phyloP scores from a whole-genome alignment of 2,113 vertebrate genomes.

The Naja naja region DNA sequence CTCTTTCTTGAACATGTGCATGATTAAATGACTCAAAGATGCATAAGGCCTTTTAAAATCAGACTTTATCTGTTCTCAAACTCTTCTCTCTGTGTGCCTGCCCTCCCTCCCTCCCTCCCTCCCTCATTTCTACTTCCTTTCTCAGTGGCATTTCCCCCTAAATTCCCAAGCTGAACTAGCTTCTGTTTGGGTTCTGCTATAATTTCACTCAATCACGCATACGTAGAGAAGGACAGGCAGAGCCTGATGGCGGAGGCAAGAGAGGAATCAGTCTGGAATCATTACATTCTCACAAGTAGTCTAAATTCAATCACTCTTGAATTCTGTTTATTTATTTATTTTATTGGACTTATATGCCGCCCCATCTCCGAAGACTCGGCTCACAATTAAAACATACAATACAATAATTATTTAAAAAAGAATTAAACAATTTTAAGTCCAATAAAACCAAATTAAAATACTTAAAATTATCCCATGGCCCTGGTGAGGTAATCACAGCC shows the following conservation, averaged over 20 bases:
- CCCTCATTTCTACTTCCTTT: background rate
- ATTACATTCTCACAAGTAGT: background rate
- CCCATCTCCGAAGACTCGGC: no score
- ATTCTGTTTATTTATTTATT: no score
- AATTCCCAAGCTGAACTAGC: background rate
- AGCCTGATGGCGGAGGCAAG: background rate
- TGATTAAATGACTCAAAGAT: conserved; percentile 21
- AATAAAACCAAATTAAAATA: no score
- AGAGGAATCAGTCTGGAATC: background rate
- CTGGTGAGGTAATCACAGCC: no score
- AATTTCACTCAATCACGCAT: background rate
- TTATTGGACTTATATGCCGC: no score
- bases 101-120: background rate
- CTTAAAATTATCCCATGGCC: no score
- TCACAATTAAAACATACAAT: no score
- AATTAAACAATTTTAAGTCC: no score
- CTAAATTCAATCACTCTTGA: background rate
- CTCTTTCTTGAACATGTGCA: conserved; percentile 39
- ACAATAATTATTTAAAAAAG: no score
- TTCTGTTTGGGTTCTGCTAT: background rate
- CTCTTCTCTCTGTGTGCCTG: no score
- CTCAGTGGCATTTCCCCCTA: background rate
- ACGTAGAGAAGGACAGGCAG: background rate
- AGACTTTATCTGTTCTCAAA: background rate
- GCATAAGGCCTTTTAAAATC: conserved; percentile 3